Evolutionary conservation across 2,113 vertebrate genomes (phyloP).

Genomic region (Ancistrus triradiatus): DNA sequence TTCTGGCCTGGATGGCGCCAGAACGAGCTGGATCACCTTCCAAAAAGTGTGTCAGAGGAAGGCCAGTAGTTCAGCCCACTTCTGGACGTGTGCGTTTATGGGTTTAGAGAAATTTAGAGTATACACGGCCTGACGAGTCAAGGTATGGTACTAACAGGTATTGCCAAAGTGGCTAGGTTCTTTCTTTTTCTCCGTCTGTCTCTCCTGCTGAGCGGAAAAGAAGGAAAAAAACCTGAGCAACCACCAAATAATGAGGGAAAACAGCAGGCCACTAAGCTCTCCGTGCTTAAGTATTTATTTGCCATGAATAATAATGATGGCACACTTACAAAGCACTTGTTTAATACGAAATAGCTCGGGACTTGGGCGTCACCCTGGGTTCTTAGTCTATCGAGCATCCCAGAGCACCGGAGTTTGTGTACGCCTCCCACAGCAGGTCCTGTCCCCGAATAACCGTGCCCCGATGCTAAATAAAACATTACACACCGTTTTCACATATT

Average conservation of each 20-base stretch:
- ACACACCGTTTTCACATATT: conserved; percentile 71
- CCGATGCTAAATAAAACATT: conserved; percentile 69
- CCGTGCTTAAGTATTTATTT: conserved; percentile 73
- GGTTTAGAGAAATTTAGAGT: conserved; percentile 27
- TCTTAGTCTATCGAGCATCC: conserved; percentile 31
- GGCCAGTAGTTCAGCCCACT: conserved; percentile 11
- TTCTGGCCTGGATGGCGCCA: conserved; percentile 51
- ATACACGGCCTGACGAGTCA: no score
- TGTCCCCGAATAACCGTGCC: conserved; percentile 51
- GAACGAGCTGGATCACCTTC: conserved; percentile 68
- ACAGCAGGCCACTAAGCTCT: conserved; percentile 67
- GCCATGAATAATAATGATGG: conserved; percentile 72
- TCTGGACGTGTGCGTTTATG: neutral
- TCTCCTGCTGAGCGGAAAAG: no score
- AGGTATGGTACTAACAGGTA: no score
- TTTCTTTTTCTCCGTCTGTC: no score
- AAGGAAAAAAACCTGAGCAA: no score
- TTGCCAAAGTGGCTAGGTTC: no score
- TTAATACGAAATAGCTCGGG: conserved; percentile 62
- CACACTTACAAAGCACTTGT: conserved; percentile 71
- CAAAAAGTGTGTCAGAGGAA: conserved; percentile 66
- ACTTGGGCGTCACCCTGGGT: conserved; percentile 45
- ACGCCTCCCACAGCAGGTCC: conserved; percentile 38
- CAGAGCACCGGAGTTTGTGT: no score
- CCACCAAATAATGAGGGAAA: conserved; percentile 60